A percentile compares a stretch with the other conserved stretches of the same genome.
phyloP scores from a whole-genome alignment of 1,140 invertebrate species.

The Listronotus oregonensis region DNA sequence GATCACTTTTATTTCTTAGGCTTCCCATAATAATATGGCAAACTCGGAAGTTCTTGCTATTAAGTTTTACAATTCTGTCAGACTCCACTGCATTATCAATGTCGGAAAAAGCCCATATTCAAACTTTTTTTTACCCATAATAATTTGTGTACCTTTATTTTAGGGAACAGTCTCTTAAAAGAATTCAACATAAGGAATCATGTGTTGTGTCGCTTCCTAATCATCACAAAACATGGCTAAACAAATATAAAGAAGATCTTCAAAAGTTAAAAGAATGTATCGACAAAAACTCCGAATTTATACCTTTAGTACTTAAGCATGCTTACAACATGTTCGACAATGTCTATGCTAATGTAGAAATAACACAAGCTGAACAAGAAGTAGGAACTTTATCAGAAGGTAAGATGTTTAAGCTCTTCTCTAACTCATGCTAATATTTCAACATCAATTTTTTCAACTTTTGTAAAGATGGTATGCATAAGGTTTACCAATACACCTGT shows the following conservation, averaged over 20 bases:
- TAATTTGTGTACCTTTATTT: constrained; percentile 17
- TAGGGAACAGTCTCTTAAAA: constrained; percentile 65
- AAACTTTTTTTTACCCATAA: too few species aligned
- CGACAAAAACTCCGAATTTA: constrained; percentile 82
- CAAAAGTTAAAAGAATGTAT: constrained; percentile 76
- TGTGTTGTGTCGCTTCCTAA: constrained; percentile 75
- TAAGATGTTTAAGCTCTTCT: too few species aligned
- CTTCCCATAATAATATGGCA: too few species aligned
- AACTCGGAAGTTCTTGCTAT: too few species aligned
- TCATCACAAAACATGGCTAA: constrained; percentile 76
- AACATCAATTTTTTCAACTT: neutral
- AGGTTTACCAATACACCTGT: too few species aligned
- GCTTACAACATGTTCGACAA: constrained; percentile 86
- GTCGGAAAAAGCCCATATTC: too few species aligned
- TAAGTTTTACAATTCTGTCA: too few species aligned
- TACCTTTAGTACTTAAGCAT: constrained; percentile 82
- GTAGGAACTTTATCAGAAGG: constrained; percentile 58
- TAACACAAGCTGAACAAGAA: constrained; percentile 51
- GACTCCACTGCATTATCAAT: too few species aligned
- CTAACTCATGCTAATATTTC: constrained; percentile 6
- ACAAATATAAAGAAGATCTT: constrained; percentile 78
- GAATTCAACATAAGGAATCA: constrained; percentile 74
- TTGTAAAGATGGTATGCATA: too few species aligned
- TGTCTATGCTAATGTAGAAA: constrained; percentile 54
- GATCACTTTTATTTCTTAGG: too few species aligned